These are phyloP conservation scores for Microctenopoma lineatum DNA, from an alignment of 2,797 vertebrate genomes.

Conservation along the genomic window DNA sequence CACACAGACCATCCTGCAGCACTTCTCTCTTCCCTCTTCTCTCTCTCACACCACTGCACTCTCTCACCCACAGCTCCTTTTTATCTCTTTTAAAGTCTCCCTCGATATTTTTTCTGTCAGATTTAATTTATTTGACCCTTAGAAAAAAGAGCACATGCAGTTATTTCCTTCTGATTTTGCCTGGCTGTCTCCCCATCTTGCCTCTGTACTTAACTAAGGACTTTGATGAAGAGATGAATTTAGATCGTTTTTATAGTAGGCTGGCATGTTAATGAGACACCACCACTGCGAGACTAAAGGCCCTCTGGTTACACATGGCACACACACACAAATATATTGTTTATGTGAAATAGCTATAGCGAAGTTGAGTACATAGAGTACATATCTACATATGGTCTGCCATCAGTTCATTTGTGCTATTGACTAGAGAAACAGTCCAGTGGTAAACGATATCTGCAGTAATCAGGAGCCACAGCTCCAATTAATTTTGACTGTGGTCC, in stretches of 20 bases:
- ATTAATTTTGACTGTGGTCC: conserved; percentile 40
- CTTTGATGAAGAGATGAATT: conserved; percentile 79
- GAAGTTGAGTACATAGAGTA: conserved; percentile 10
- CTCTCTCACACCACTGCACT: conserved; percentile 8
- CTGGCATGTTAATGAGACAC: conserved; percentile 70
- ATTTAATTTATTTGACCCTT: conserved; percentile 83
- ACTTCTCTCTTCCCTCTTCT: conserved; percentile 38
- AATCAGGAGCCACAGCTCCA: conserved; percentile 24
- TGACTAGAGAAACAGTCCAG: conserved; percentile 7
- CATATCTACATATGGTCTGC: neutral
- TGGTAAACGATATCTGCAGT: conserved; percentile 20
- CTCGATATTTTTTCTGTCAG: conserved; percentile 79
- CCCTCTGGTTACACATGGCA: conserved; percentile 40
- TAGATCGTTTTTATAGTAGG: conserved; percentile 65
- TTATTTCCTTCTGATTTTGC: conserved; percentile 80
- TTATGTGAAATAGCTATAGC: conserved; percentile 16
- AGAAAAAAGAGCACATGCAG: conserved; percentile 76
- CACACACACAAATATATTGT: conserved; percentile 18
- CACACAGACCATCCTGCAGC: conserved; percentile 74
- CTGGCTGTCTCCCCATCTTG: conserved; percentile 65
- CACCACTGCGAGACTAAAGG: conserved; percentile 56
- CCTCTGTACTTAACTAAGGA: conserved; percentile 72
- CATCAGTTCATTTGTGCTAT: neutral
- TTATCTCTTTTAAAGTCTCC: conserved; percentile 77
- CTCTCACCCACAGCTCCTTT: conserved; percentile 52